These are phyloP conservation scores for Tachysurus vachellii DNA, from an alignment of 2,113 vertebrate species.

Conservation along the genomic window DNA sequence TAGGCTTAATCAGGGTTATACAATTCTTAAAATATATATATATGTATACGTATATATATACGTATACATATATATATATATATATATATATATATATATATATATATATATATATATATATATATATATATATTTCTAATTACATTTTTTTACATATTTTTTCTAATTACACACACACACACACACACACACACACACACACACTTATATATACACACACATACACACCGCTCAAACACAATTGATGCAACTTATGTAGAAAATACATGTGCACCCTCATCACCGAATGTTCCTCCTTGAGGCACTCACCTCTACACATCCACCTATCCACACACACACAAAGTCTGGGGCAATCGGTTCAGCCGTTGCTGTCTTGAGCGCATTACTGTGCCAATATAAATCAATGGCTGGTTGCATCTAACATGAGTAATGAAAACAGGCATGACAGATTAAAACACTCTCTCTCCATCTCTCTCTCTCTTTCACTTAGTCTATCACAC, in stretches of 20 bases:
- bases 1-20: neutral
- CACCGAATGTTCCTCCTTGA: neutral
- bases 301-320: conserved; percentile 7
- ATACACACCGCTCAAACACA: too few relatives aligned
- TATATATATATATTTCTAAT: too few relatives aligned
- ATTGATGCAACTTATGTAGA: neutral
- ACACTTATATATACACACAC: too few relatives aligned
- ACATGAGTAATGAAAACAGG: conserved; percentile 73
- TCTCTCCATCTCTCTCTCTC: conserved; percentile 22
- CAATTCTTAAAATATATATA: too few relatives aligned
- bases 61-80: too few relatives aligned
- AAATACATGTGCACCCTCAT: neutral
- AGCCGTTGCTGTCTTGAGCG: conserved; percentile 37
- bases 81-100: too few relatives aligned
- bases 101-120: too few relatives aligned
- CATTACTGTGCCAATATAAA: conserved; percentile 59
- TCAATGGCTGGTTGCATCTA: conserved; percentile 68
- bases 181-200: too few relatives aligned
- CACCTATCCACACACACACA: conserved; percentile 2
- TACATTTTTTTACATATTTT: too few relatives aligned
- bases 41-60: too few relatives aligned
- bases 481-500: conserved; percentile 14
- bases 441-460: conserved; percentile 50
- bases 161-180: too few relatives aligned
- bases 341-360: conserved; percentile 33